These are phyloP conservation scores for Venturia canescens DNA, from an alignment of 1,140 invertebrate species.

Conservation along the genomic window DNA sequence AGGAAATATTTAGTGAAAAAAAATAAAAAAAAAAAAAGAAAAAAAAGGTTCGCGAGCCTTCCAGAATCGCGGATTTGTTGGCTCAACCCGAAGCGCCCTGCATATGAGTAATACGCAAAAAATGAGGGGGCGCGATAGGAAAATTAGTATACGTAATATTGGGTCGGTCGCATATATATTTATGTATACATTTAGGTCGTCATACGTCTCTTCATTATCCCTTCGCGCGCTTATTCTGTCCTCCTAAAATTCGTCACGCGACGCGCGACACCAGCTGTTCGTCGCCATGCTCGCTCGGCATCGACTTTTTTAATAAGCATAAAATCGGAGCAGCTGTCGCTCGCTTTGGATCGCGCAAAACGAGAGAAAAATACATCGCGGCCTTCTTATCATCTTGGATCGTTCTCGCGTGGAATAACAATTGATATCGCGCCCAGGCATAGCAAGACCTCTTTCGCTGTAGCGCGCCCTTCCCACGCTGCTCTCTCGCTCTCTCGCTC, in stretches of 20 bases:
- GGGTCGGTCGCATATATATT: neutral
- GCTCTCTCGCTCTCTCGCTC: constrained; percentile 22
- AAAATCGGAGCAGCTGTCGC: constrained; percentile 62
- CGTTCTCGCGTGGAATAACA: constrained; percentile 53
- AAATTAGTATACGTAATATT: neutral
- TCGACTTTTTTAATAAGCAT: constrained; percentile 66
- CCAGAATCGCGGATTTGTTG: no score
- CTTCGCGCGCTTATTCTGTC: constrained; percentile 47
- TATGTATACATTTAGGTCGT: neutral
- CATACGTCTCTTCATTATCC: constrained; percentile 37
- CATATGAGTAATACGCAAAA: no score
- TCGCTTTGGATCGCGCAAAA: constrained; percentile 44
- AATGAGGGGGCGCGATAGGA: no score
- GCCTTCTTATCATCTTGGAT: constrained; percentile 50
- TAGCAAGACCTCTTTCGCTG: constrained; percentile 32
- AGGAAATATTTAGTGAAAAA: no score
- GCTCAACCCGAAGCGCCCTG: no score
- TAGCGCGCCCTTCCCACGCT: constrained; percentile 5
- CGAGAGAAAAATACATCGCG: constrained; percentile 52
- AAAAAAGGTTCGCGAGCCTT: no score
- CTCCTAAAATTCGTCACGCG: constrained; percentile 67
- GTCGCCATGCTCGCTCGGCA: constrained; percentile 37
- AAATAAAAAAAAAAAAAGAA: no score
- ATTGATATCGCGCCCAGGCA: constrained; percentile 51
- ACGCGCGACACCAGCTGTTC: constrained; percentile 61